Percentiles rank a stretch among this genome's conserved stretches.
Evolutionary conservation across 2,888 invertebrate genomes (phyloP).

Genomic region (Microctonus aethiopoides): DNA sequence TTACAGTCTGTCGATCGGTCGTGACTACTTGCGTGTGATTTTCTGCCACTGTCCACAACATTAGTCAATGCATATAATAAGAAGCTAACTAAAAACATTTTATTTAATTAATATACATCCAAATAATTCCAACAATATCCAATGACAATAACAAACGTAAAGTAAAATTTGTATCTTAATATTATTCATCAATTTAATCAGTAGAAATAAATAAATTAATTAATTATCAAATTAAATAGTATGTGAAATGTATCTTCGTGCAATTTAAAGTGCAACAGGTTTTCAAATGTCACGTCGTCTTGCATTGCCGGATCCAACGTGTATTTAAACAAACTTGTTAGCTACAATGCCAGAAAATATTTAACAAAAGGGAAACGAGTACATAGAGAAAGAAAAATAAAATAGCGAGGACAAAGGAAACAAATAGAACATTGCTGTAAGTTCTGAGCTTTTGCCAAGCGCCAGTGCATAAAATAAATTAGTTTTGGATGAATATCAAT

Average conservation of each 20-base stretch:
- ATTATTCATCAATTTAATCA: neutral
- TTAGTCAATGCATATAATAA: too few relatives aligned
- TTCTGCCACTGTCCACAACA: too few relatives aligned
- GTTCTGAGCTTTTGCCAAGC: constrained; percentile 19
- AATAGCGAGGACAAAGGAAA: neutral
- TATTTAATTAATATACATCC: too few relatives aligned
- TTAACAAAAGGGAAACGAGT: neutral
- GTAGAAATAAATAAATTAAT: neutral
- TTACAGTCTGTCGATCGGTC: constrained; percentile 50
- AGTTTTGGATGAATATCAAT: neutral
- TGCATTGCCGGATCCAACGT: neutral
- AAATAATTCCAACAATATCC: too few relatives aligned
- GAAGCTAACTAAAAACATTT: too few relatives aligned
- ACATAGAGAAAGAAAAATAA: neutral
- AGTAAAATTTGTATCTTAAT: neutral
- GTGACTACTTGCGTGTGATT: constrained; percentile 37
- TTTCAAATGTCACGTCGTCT: constrained; percentile 33
- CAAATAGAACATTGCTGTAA: constrained; percentile 7
- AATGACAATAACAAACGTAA: too few relatives aligned
- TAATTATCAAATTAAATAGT: neutral
- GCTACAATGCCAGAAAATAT: constrained; percentile 5
- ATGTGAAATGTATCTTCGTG: too few relatives aligned
- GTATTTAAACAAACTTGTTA: constrained; percentile 21
- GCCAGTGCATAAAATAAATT: neutral
- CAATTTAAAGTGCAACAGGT: constrained; percentile 42